phyloP scores from a whole-genome alignment of 2,888 invertebrate genomes.

The Drosophila multiciliata region DNA sequence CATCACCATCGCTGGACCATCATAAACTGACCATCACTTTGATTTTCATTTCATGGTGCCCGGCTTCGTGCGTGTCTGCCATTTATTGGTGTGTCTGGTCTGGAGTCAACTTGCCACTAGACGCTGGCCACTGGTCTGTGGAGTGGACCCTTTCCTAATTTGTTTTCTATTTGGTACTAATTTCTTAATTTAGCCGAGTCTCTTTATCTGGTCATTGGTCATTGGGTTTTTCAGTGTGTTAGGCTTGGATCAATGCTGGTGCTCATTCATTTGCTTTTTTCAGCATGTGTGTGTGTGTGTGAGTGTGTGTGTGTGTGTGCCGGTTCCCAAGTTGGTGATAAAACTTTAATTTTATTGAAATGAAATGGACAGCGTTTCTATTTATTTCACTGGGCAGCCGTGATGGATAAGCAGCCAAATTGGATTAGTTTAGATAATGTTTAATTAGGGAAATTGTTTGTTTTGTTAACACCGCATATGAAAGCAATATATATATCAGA shows the following conservation, averaged over 20 bases:
- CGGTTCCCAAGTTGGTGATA: conserved; percentile 70
- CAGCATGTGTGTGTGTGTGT: conserved; percentile 17
- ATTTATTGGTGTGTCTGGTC: conserved; percentile 39
- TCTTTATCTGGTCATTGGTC: conserved; percentile 44
- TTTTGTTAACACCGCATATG: conserved; percentile 2
- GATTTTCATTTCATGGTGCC: conserved; percentile 68
- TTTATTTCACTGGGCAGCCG: conserved; percentile 29
- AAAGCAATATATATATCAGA: neutral
- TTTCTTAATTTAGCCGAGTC: conserved; percentile 73
- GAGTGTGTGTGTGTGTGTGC: conserved; percentile 7
- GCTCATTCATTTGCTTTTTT: conserved; percentile 36
- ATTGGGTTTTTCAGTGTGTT: conserved; percentile 56
- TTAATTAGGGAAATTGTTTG: conserved; percentile 54
- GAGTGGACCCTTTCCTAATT: conserved; percentile 74
- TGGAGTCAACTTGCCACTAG: neutral
- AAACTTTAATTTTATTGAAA: conserved; percentile 75
- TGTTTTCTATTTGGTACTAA: conserved; percentile 80
- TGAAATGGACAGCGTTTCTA: conserved; percentile 57
- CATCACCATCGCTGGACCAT: conserved; percentile 52
- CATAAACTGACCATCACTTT: conserved; percentile 78
- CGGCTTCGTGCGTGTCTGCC: conserved; percentile 43
- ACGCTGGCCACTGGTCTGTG: neutral
- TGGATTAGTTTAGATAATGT: conserved; percentile 64
- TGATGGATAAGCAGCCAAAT: conserved; percentile 46
- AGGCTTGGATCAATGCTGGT: conserved; percentile 66